Evolutionary conservation across 1,140 invertebrate species (phyloP).

Genomic region (honey bee (Apis mellifera)): Amel_HAv3.1 CM009942.2:5490501-5491000

Average conservation of each 20-base stretch:
- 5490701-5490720: no score
- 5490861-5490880: constrained; percentile 13
- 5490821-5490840: constrained; percentile 30
- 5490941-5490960: constrained; percentile 2
- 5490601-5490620: no score
- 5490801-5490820: constrained; percentile 60
- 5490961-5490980: neutral
- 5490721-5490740: neutral
- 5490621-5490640: no score
- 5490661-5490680: no score
- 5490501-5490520: no score
- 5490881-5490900: constrained; percentile 14
- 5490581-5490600: no score
- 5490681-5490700: no score
- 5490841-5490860: neutral
- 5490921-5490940: neutral
- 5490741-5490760: constrained; percentile 1
- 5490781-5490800: constrained; percentile 60
- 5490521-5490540: no score
- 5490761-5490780: constrained; percentile 21
- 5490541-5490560: no score
- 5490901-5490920: neutral
- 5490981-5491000: neutral
- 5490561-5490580: no score
- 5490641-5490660: no score